A percentile compares a stretch with the other conserved stretches of the same genome.
These are phyloP conservation scores for Pangasius sanitwongsei DNA, from an alignment of 2,797 vertebrate genomes.

Conservation along the genomic window DNA sequence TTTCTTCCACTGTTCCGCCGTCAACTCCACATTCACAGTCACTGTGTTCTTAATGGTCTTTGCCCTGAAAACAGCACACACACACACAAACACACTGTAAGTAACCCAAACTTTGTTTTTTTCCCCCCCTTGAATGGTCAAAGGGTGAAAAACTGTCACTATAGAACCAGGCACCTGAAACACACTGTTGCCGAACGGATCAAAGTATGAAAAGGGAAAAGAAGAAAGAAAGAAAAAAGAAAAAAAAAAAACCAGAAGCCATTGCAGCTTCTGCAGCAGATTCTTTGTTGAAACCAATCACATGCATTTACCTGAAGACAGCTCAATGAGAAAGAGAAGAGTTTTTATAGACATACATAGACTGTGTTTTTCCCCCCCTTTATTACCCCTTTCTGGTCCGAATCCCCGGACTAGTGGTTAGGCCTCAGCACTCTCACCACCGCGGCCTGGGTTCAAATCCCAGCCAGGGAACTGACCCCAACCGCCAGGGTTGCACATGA, in stretches of 20 bases:
- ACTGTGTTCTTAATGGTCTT: constrained; percentile 98
- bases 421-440: too few relatives aligned
- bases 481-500: too few relatives aligned
- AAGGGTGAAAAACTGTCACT: not conserved
- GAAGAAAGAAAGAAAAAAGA: too few relatives aligned
- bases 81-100: not conserved
- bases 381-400: not conserved
- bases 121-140: not conserved
- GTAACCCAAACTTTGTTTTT: not conserved
- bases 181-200: not conserved
- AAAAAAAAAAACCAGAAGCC: not conserved
- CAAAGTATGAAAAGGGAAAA: too few relatives aligned
- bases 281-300: too few relatives aligned
- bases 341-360: not conserved
- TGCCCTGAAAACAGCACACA: constrained; percentile 63
- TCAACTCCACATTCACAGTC: constrained; percentile 95
- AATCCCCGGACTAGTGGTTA: too few relatives aligned
- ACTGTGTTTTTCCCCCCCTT: not conserved
- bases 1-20: constrained; percentile 97
- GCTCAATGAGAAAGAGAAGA: not conserved
- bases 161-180: not conserved
- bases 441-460: too few relatives aligned
- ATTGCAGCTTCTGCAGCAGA: not conserved
- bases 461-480: too few relatives aligned
- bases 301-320: not conserved